These are phyloP conservation scores for Parotia lawesii DNA, from an alignment of 2,113 vertebrate genomes.

Conservation along the genomic window DNA sequence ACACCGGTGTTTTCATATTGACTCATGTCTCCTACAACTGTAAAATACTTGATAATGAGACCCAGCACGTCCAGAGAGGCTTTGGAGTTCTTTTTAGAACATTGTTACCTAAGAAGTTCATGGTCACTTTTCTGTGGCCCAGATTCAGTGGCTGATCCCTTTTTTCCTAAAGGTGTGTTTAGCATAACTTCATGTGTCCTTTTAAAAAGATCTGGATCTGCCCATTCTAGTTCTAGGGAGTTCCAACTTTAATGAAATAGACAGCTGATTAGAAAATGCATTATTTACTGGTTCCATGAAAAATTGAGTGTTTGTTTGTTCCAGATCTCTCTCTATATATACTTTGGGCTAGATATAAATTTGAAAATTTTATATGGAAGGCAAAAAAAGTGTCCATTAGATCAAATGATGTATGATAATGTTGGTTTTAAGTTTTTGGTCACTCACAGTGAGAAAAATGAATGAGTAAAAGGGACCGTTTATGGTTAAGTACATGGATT, in stretches of 20 bases:
- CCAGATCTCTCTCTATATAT: neutral
- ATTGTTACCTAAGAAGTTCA: neutral
- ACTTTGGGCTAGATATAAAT: neutral
- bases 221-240: neutral
- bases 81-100: neutral
- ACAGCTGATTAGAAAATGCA: neutral
- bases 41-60: neutral
- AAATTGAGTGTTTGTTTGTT: neutral
- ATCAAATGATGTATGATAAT: neutral
- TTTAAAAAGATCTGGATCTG: neutral
- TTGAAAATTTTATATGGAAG: neutral
- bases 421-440: neutral
- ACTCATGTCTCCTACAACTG: neutral
- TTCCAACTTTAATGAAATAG: neutral
- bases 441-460: neutral
- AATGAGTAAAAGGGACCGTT: neutral
- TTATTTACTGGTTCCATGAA: neutral
- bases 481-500: neutral
- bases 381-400: neutral
- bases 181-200: neutral
- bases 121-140: neutral
- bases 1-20: neutral
- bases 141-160: neutral
- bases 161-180: neutral
- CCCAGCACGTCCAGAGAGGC: neutral